Evolutionary conservation across 1,140 invertebrate species (phyloP), one percentile per base, ranked within the genome.

Genomic region (Trichonephila clavata): DNA sequence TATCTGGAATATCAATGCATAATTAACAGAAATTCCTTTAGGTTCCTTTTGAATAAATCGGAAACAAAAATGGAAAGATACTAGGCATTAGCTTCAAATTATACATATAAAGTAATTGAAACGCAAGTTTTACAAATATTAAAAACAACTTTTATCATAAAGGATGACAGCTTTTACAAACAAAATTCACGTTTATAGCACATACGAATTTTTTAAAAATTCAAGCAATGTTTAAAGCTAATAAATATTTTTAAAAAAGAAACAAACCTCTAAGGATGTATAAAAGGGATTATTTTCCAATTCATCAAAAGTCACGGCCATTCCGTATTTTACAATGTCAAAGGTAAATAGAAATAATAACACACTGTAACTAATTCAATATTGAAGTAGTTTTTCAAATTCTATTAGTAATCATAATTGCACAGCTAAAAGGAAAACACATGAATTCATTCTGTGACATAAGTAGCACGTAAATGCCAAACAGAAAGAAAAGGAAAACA

Each of bases 201-300:
- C 50, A 50, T 13, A 5, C 7, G 8, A 50, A 50, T 0, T 0
- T 8, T 50, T 39, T 39, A 3, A 3, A 2, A 50, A 50, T 10
- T 50, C 10, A 50, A 50, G 10, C 10, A 10, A 13, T 50, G 10
- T 50, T 50, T 7, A 50, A 7, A 7, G 10, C 7, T 10, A 57
- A 50, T 4, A 27, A 24, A 89, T 21, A 50, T 39, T 39, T 39
- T 39, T 2, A 71, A 89, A 71, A 21, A 16, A n/a, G 4, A 65
- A 84, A 92, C 83, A 2, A 59, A 92, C 91, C 83, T 92, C 65
- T 57, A 92, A 86, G 18, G 80, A 57, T 50, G 39, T 92, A 86
- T 86, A 92, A 77, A 92, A 92, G 20, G 61, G 83, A 32, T 92
- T 92, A 39, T 61, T 80, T 86, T 92, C 91, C 21, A 92, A 24